phyloP scores from a whole-genome alignment of 1,140 invertebrate genomes.

The Eurosta solidaginis region DNA sequence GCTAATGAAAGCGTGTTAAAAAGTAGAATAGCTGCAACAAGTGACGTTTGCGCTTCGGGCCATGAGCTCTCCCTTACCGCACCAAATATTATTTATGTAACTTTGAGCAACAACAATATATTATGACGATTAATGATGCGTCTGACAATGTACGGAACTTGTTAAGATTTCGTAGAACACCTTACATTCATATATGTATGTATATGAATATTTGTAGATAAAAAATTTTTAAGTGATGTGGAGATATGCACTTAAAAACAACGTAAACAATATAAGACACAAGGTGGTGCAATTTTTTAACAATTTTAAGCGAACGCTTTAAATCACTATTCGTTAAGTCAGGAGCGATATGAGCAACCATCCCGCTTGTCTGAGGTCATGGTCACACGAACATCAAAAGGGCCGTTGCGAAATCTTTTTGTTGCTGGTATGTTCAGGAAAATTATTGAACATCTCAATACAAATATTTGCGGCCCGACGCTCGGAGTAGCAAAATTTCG shows the following conservation, averaged over 20 bases:
- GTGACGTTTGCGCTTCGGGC: not conserved
- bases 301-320: no score
- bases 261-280: not conserved
- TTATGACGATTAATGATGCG: slow-evolving; percentile 23
- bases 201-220: not conserved
- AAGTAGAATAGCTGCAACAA: not conserved
- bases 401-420: no score
- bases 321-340: no score
- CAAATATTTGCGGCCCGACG: no score
- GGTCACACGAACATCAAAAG: no score
- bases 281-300: no score
- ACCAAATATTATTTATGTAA: not conserved
- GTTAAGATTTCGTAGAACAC: not conserved
- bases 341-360: no score
- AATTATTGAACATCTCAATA: no score
- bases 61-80: not conserved
- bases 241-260: not conserved
- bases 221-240: not conserved
- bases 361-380: no score
- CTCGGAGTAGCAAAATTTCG: no score
- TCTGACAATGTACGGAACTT: slow-evolving; percentile 16
- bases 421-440: no score
- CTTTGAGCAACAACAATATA: not conserved
- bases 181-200: not conserved
- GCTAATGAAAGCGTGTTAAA: not conserved